Base-by-base conservation (phyloP, 2,797 vertebrate species). In the Phyllotis vaccarum region DNA sequence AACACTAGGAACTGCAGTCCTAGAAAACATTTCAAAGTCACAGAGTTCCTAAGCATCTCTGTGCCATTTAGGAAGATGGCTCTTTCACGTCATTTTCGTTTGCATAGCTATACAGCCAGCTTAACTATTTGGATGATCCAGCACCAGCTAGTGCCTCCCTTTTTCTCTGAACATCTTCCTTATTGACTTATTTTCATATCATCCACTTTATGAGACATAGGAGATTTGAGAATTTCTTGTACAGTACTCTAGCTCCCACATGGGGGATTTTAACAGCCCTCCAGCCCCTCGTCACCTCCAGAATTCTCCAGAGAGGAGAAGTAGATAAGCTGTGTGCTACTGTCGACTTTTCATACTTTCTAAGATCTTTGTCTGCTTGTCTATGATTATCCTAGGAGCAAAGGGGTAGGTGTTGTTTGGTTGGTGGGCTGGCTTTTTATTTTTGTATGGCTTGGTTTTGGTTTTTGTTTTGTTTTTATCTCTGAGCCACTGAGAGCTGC, bases 401-500 rank as follows among this genome's bases (percentile, higher is more conserved):
- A 86, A 95, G 78, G 40, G n/a, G 27, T 75, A 24, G 72, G 91
- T 72, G 1, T 96, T 46, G 68, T 78, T 83, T 96, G 58, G 7
- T 60, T 60, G 58, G 7, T 60, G 21, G 56, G 6, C 7, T 58
- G 56, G 56, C n/a, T 49, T 49, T 60, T 60, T 21, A 22, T 60
- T 60, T 96, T 95, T 95, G 82, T 82, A 82, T 96, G 56, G 56
- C 86, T 83, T 17, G 31, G 6, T 34, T 75, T 43, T 24, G 80
- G 66, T 68, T 66, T 95, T 68, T 74, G 83, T 78, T 96, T 92
- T 96, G 72, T 74, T 90, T 96, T 95, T 95, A 78, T 86, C 89
- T 95, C 62, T 86, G 49, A 93, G 76, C 95, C 96, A 95, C 95
- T 83, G 91, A 95, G 52, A 95, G 83, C 92, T 94, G 91, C 95